phyloP scores from a whole-genome alignment of 2,113 vertebrate species.

The Pantherophis guttatus region DNA sequence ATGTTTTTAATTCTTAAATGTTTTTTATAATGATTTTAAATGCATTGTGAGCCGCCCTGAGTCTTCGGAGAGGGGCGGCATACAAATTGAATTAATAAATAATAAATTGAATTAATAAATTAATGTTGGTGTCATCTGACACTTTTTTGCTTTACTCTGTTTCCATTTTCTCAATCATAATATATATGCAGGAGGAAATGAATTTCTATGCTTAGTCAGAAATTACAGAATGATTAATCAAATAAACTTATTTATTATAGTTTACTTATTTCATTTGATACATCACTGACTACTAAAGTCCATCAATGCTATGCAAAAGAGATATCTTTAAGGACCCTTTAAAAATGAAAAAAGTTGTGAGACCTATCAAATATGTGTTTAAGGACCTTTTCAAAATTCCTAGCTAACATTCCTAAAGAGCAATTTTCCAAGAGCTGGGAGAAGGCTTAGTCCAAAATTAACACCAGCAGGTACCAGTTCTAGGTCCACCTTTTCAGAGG shows the following conservation, averaged over 20 bases:
- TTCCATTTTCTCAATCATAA: slow-evolving; percentile 3
- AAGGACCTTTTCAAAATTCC: neutral
- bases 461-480: neutral
- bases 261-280: neutral
- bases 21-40: no score
- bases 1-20: no score
- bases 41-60: no score
- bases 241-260: neutral
- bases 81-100: no score
- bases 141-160: neutral
- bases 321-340: neutral
- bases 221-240: neutral
- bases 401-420: neutral
- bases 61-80: no score
- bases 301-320: neutral
- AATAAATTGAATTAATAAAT: no score
- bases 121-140: neutral
- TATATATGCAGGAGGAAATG: neutral
- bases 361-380: neutral
- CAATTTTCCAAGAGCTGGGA: neutral
- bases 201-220: neutral
- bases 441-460: neutral
- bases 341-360: neutral
- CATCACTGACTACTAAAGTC: neutral
- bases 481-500: neutral